Evolutionary conservation across 1,140 invertebrate species (phyloP).

Genomic region (Caenorhabditis brenneri): DNA sequence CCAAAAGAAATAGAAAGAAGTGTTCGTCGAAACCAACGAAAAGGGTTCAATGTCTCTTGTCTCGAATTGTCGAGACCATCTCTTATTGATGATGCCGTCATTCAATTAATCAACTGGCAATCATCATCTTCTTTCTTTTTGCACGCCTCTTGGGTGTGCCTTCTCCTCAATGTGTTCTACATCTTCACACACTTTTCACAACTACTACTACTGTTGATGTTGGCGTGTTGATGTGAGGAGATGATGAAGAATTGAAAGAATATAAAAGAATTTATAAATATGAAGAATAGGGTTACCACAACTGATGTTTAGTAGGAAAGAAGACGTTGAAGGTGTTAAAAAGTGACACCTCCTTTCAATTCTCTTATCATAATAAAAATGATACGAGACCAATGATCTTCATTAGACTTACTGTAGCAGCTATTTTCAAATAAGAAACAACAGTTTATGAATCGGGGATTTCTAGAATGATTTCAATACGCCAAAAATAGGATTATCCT

Average conservation of each 20-base stretch:
- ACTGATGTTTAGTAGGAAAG: not conserved
- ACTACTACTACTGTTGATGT: not conserved
- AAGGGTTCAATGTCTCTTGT: not conserved
- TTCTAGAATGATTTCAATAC: no score
- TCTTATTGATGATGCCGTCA: not conserved
- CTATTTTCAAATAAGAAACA: no score
- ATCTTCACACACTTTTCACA: conserved; percentile 1
- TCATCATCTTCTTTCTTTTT: conserved; percentile 23
- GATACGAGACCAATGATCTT: not conserved
- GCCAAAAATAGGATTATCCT: no score
- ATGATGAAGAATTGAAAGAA: not conserved
- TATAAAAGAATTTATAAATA: not conserved
- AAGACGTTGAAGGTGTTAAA: not conserved
- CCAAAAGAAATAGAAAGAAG: not conserved
- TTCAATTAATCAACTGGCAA: conserved; percentile 37
- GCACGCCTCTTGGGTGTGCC: conserved; percentile 40
- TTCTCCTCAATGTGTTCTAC: conserved; percentile 38
- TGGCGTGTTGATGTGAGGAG: not conserved
- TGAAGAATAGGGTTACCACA: not conserved
- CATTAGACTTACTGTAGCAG: no score
- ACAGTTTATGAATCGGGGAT: no score
- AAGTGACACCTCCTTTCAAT: conserved; percentile 2
- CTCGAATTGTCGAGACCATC: conserved; percentile 14
- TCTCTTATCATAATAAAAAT: not conserved
- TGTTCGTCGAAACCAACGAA: not conserved